Evolutionary conservation across 2,797 vertebrate genomes (phyloP).

Genomic region (Betta splendens): DNA sequence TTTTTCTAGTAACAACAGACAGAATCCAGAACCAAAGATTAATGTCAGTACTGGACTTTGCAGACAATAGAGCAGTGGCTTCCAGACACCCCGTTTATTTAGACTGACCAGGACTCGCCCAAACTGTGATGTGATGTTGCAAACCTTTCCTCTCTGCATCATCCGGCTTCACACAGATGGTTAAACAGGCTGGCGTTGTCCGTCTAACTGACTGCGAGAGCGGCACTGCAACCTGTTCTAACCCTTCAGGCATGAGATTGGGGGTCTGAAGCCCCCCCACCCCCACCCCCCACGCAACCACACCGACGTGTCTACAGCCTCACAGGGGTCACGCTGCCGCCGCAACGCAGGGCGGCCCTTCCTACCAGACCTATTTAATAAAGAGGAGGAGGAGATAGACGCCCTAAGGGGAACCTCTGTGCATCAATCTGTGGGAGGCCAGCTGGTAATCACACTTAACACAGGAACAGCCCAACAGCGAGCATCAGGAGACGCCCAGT

Average conservation of each 20-base stretch:
- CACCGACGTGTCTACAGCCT: conserved; percentile 53
- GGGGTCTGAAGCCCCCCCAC: conserved; percentile 13
- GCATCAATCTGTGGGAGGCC: conserved; percentile 66
- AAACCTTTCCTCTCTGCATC: background rate
- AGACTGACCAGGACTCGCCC: background rate
- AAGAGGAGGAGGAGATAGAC: conserved; percentile 53
- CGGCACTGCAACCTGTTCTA: conserved; percentile 70
- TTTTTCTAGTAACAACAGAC: too few relatives aligned
- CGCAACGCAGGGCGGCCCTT: conserved; percentile 49
- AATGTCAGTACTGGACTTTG: background rate
- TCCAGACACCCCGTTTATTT: background rate
- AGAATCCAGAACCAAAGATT: conserved; percentile 6
- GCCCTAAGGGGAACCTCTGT: conserved; percentile 53
- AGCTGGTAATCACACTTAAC: conserved; percentile 78
- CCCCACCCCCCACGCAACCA: conserved; percentile 5
- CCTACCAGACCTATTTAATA: conserved; percentile 71
- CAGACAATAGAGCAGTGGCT: background rate
- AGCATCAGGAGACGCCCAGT: conserved; percentile 43
- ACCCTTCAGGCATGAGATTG: conserved; percentile 51
- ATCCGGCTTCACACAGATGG: conserved; percentile 28
- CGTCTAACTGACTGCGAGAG: conserved; percentile 58
- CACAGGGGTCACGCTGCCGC: conserved; percentile 65
- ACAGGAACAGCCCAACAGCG: conserved; percentile 52
- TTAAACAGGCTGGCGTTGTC: conserved; percentile 47
- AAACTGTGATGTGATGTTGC: conserved; percentile 13